These are phyloP conservation scores for Helicoverpa assulta DNA, from an alignment of 2,888 invertebrate genomes.

Conservation along the genomic window DNA sequence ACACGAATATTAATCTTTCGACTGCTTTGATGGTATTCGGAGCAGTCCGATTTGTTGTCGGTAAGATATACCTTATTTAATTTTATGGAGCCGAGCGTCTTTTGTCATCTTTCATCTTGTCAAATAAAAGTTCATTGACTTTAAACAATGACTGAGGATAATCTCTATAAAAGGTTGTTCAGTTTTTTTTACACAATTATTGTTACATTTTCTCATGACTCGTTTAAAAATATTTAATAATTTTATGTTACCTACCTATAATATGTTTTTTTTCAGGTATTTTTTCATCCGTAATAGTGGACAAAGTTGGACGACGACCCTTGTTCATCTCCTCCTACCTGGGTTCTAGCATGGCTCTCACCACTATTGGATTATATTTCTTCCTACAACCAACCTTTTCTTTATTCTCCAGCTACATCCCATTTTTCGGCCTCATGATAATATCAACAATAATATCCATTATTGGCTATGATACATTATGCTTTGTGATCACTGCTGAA, in stretches of 20 bases:
- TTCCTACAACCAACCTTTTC: constrained; percentile 65
- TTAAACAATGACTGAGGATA: too few species aligned
- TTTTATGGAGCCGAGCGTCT: background rate
- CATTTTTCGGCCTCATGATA: constrained; percentile 81
- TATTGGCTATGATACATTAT: constrained; percentile 86
- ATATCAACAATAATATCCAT: constrained; percentile 70
- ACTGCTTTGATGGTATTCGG: constrained; percentile 80
- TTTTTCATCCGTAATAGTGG: constrained; percentile 76
- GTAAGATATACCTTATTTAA: constrained; percentile 65
- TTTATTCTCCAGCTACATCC: constrained; percentile 74
- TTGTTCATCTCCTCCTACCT: constrained; percentile 82
- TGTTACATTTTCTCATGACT: too few species aligned
- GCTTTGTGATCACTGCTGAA: constrained; percentile 87
- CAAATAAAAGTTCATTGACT: too few species aligned
- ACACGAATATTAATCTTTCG: constrained; percentile 66
- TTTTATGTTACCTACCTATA: too few species aligned
- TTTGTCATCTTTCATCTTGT: too few species aligned
- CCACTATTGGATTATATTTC: constrained; percentile 78
- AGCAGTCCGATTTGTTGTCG: constrained; percentile 75
- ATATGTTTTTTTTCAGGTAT: constrained; percentile 72
- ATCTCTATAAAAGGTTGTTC: too few species aligned
- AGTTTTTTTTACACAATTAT: too few species aligned
- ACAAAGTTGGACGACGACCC: constrained; percentile 83
- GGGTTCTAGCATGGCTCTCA: constrained; percentile 70
- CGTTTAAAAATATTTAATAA: too few species aligned